Conservation (phyloP, 2,113 vertebrate species). For the Tapirus terrestris region DNA sequence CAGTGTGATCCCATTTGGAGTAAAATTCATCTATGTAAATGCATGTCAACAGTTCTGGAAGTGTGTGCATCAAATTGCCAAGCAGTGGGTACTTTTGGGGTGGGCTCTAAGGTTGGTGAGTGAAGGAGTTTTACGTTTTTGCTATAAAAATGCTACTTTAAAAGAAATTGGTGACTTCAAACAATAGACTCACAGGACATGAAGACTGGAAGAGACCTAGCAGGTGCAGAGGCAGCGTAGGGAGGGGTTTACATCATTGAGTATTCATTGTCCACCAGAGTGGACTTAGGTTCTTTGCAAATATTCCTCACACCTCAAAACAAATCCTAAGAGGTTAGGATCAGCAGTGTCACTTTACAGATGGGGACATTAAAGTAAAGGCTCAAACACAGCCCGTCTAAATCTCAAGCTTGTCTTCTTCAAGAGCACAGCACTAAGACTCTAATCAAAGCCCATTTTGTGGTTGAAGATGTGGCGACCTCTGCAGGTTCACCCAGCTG, state of each 20-base stretch:
- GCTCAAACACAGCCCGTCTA: neutral
- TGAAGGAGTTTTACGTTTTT: neutral
- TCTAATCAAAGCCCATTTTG: neutral
- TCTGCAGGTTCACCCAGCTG: accelerated
- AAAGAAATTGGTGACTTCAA: neutral
- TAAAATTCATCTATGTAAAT: slow-evolving; percentile 33
- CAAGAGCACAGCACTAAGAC: neutral
- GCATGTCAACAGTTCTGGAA: neutral
- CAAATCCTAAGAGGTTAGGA: neutral
- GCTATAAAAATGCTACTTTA: neutral
- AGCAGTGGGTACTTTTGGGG: neutral
- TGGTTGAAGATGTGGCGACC: neutral
- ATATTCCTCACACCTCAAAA: neutral
- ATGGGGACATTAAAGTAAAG: neutral
- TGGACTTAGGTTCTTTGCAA: neutral
- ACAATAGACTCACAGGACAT: neutral
- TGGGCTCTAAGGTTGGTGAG: neutral
- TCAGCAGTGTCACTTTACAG: neutral
- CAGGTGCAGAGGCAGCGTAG: neutral
- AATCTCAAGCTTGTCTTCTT: neutral
- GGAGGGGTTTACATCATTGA: neutral
- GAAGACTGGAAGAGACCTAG: neutral
- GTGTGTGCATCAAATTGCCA: neutral
- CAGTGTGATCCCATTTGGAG: neutral
- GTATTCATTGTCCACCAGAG: neutral